Conservation (phyloP, 1,140 invertebrate species). For the Anoplophora glabripennis region DNA sequence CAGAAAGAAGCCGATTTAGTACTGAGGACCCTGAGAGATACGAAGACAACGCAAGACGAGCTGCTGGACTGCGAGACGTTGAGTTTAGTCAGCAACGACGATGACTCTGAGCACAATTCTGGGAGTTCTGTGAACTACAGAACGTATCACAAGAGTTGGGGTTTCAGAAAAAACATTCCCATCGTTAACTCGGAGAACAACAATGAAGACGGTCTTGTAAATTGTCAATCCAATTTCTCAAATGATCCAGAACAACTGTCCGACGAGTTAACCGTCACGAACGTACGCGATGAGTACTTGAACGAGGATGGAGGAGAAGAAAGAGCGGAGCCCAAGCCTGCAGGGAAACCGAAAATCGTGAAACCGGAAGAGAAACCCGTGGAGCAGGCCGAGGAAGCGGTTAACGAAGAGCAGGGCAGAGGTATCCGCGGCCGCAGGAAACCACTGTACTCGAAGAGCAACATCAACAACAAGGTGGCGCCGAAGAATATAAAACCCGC, state of each 20-base stretch:
- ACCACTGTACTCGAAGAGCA: constrained; percentile 58
- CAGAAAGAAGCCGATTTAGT: constrained; percentile 56
- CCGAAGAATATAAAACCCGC: constrained; percentile 37
- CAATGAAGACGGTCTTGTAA: not conserved
- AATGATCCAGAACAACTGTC: constrained; percentile 4
- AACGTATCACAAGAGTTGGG: constrained; percentile 47
- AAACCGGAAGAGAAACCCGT: constrained; percentile 51
- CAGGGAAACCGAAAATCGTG: constrained; percentile 56
- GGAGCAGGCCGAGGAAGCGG: not conserved
- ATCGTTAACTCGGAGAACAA: constrained; percentile 15
- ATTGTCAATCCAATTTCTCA: constrained; percentile 1
- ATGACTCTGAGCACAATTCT: constrained; percentile 53
- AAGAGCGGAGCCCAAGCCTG: constrained; percentile 42
- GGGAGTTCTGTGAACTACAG: constrained; percentile 47
- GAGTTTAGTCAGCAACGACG: constrained; percentile 68
- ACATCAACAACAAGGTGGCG: constrained; percentile 24
- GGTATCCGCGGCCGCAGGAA: constrained; percentile 72
- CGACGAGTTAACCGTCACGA: not conserved
- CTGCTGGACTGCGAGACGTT: constrained; percentile 65
- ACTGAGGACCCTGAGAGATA: constrained; percentile 54
- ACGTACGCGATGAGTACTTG: constrained; percentile 3
- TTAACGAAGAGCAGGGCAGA: not conserved
- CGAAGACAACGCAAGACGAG: constrained; percentile 46
- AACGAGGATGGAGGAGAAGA: constrained; percentile 37
- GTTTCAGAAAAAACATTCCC: constrained; percentile 32